These are phyloP conservation scores for Pseudomyrmex flavicornis DNA, from an alignment of 1,140 invertebrate genomes.

Conservation along the genomic window DNA sequence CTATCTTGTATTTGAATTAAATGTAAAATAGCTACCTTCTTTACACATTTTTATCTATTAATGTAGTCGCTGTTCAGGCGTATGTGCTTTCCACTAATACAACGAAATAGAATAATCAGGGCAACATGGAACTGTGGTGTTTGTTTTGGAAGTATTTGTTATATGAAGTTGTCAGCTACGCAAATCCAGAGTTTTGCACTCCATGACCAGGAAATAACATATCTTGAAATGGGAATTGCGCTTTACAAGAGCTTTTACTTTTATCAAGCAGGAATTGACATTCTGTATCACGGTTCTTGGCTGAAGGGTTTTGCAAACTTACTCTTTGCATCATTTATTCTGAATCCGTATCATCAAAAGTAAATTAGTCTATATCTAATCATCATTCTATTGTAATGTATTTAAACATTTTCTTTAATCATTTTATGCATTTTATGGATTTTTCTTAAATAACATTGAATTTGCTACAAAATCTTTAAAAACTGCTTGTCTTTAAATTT, in stretches of 20 bases:
- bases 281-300: constrained; percentile 73
- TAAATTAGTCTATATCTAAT: constrained; percentile 50
- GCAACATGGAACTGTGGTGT: constrained; percentile 76
- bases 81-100: constrained; percentile 71
- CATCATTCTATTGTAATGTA: not conserved
- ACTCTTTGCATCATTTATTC: constrained; percentile 76
- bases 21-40: constrained; percentile 17
- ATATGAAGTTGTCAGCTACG: constrained; percentile 62
- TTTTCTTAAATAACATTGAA: not conserved
- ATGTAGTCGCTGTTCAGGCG: constrained; percentile 72
- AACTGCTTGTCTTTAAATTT: not conserved
- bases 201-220: constrained; percentile 37
- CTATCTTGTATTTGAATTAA: not conserved
- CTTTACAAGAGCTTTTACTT: constrained; percentile 77
- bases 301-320: constrained; percentile 74
- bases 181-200: constrained; percentile 52
- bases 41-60: constrained; percentile 42
- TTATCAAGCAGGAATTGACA: constrained; percentile 71
- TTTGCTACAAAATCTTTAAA: not conserved
- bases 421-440: constrained; percentile 11
- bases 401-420: not conserved
- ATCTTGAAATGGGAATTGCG: constrained; percentile 63
- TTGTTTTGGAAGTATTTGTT: constrained; percentile 73
- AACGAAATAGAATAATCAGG: constrained; percentile 72
- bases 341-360: constrained; percentile 75